Evolutionary conservation across 2,797 vertebrate genomes (phyloP).

Genomic region (Ctenopoma kingsleyae): DNA sequence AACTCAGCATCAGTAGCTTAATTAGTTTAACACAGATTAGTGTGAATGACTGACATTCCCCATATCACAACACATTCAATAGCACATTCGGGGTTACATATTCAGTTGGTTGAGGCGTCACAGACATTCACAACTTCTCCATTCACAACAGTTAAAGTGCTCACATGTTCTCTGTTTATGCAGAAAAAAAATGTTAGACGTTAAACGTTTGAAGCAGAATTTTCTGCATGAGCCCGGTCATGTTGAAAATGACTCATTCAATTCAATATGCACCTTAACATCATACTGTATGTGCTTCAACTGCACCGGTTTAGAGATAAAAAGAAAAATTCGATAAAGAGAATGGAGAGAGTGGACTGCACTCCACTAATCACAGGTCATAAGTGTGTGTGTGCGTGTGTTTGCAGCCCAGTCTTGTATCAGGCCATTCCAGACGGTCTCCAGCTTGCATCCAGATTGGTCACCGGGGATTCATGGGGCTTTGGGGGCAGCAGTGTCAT

Average conservation of each 20-base stretch:
- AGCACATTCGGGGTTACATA: conserved; percentile 33
- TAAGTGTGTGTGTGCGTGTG: not conserved
- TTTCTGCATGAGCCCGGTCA: not conserved
- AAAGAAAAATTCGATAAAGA: not conserved
- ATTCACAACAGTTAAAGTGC: conserved; percentile 1
- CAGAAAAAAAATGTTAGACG: not conserved
- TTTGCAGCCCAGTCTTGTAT: conserved; percentile 29
- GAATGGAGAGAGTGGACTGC: not conserved
- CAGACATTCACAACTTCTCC: conserved; percentile 23
- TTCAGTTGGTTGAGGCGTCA: conserved; percentile 8
- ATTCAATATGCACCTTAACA: not conserved
- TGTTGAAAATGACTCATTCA: no score
- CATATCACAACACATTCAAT: conserved; percentile 33
- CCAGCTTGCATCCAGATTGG: conserved; percentile 80
- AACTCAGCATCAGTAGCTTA: conserved; percentile 15
- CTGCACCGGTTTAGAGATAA: conserved; percentile 4
- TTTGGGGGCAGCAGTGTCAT: conserved; percentile 77
- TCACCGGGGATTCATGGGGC: conserved; percentile 73
- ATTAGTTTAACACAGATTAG: conserved; percentile 43
- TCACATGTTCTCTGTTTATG: not conserved
- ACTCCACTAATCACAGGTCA: conserved; percentile 19
- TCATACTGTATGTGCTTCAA: not conserved
- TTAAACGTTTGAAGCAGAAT: not conserved
- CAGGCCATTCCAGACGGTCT: conserved; percentile 73
- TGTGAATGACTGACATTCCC: conserved; percentile 29